phyloP scores from a whole-genome alignment of 2,797 vertebrate species.

The Myripristis murdjan region DNA sequence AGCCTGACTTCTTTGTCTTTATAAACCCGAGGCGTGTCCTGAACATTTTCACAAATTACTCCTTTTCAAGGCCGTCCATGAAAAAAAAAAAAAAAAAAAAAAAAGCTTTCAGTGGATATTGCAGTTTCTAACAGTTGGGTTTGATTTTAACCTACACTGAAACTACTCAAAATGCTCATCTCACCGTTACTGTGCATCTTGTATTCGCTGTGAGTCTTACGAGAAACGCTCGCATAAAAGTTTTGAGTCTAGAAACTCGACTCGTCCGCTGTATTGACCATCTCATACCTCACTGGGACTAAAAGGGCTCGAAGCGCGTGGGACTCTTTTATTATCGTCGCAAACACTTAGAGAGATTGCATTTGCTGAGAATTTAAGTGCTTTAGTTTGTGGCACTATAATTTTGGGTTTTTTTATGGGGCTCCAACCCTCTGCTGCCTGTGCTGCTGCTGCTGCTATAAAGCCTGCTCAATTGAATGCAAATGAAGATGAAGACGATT shows the following conservation, averaged over 20 bases:
- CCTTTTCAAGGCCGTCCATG: too few species aligned
- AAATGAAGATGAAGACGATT: slow-evolving; percentile 48
- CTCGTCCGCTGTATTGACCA: slow-evolving; percentile 9
- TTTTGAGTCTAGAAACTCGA: neutral
- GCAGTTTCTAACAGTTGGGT: too few species aligned
- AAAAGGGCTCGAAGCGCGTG: neutral
- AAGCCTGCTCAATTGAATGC: slow-evolving; percentile 36
- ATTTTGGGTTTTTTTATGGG: slow-evolving; percentile 17
- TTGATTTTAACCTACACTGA: too few species aligned
- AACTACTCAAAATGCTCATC: too few species aligned
- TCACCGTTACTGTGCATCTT: too few species aligned
- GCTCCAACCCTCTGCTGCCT: slow-evolving; percentile 1
- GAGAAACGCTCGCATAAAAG: neutral
- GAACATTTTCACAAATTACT: too few species aligned
- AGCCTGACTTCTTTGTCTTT: too few species aligned
- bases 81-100: too few species aligned
- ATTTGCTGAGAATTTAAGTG: slow-evolving; percentile 17
- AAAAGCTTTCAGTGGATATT: too few species aligned
- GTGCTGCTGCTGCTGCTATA: slow-evolving; percentile 31
- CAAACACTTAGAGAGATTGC: slow-evolving; percentile 47
- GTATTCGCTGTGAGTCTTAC: neutral
- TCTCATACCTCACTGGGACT: slow-evolving; percentile 3
- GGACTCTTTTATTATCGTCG: slow-evolving; percentile 16
- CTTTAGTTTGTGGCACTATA: slow-evolving; percentile 16
- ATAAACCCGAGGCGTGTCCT: too few species aligned